These are phyloP conservation scores for Zeuzera pyrina DNA, from an alignment of 2,888 invertebrate species.

Conservation along the genomic window DNA sequence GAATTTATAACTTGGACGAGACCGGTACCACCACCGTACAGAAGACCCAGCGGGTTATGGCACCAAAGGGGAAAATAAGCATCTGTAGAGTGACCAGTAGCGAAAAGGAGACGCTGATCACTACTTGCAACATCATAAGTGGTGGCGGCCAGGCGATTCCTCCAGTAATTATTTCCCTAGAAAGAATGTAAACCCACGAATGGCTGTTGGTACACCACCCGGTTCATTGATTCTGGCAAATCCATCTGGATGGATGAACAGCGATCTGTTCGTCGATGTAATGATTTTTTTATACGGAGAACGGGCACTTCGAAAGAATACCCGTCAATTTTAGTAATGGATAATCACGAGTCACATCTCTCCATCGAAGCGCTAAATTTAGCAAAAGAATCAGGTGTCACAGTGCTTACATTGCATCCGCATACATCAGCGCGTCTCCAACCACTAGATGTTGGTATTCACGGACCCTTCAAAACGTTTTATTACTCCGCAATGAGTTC, in stretches of 20 bases:
- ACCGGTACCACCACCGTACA: too few relatives aligned
- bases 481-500: constrained; percentile 24
- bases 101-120: constrained; percentile 15
- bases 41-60: constrained; percentile 11
- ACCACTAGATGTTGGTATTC: constrained; percentile 34
- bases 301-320: constrained; percentile 16
- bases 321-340: constrained; percentile 21
- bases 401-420: constrained; percentile 34
- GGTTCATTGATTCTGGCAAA: constrained; percentile 29
- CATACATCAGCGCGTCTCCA: constrained; percentile 39
- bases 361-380: constrained; percentile 20
- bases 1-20: constrained; percentile 16
- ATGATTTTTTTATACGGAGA: constrained; percentile 29
- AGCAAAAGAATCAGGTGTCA: constrained; percentile 32
- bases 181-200: constrained; percentile 22
- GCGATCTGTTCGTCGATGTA: constrained; percentile 24
- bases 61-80: constrained; percentile 17
- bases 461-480: constrained; percentile 32
- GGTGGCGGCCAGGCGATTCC: constrained; percentile 17
- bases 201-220: constrained; percentile 28
- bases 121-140: constrained; percentile 16
- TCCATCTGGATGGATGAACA: constrained; percentile 29
- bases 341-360: constrained; percentile 30
- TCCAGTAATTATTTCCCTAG: constrained; percentile 28
- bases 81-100: constrained; percentile 15